Percentiles rank a stretch among this genome's conserved stretches.
Conservation (phyloP, 2,113 vertebrate species). For the Eulemur rufifrons region DNA sequence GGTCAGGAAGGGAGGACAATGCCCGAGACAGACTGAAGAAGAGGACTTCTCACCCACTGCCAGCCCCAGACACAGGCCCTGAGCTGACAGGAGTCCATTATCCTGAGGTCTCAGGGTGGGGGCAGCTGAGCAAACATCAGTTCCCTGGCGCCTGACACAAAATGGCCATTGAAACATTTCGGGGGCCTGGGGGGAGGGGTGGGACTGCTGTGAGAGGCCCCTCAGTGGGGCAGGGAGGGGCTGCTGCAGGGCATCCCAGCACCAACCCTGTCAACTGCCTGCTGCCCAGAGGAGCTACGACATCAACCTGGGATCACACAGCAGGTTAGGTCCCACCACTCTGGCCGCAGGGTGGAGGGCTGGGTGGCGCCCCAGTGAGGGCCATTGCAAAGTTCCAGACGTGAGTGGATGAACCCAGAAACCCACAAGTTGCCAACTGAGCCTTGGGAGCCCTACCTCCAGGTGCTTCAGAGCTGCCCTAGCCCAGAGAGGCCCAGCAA, state of each 20-base stretch:
- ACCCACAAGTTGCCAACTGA: not conserved
- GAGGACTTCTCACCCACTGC: not conserved
- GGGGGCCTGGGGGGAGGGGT: not conserved
- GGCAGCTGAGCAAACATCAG: slow-evolving; percentile 35
- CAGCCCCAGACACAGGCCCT: not conserved
- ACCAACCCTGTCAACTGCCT: not conserved
- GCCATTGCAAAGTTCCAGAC: not conserved
- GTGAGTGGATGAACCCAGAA: not conserved
- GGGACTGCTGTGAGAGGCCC: not conserved
- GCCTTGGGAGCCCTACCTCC: not conserved
- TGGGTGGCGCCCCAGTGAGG: rapidly evolving
- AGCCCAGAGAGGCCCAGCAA: not conserved
- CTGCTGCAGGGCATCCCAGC: not conserved
- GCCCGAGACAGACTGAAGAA: not conserved
- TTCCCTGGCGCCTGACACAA: not conserved
- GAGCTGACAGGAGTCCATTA: not conserved
- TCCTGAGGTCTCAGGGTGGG: not conserved
- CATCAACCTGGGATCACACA: not conserved
- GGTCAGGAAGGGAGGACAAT: slow-evolving; percentile 39
- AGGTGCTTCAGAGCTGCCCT: not conserved
- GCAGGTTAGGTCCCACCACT: not conserved
- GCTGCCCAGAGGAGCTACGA: not conserved
- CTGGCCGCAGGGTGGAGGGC: rapidly evolving
- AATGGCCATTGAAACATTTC: not conserved
- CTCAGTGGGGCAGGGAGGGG: not conserved